Percentiles rank a stretch among this genome's conserved stretches.
These are phyloP conservation scores for Pachycephala philippinensis DNA, from an alignment of 2,113 vertebrate genomes.

Conservation along the genomic window DNA sequence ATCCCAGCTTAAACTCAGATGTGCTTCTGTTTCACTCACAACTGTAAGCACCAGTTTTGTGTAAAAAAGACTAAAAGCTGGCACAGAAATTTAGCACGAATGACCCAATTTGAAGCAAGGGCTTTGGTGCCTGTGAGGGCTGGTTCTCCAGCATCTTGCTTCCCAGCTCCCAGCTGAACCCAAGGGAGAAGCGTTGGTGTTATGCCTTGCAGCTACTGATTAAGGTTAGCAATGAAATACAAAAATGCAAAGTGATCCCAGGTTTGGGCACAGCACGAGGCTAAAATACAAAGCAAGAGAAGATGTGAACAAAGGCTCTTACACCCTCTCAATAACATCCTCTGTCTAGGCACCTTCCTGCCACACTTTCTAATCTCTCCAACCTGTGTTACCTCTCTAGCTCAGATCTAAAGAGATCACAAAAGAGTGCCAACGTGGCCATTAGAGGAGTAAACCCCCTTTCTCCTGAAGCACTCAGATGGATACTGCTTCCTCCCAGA, in stretches of 20 bases:
- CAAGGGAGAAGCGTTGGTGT: not conserved
- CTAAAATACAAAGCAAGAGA: not conserved
- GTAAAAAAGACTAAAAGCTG: not conserved
- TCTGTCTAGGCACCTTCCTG: not conserved
- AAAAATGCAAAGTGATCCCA: not conserved
- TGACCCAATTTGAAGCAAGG: not conserved
- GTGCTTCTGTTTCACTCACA: not conserved
- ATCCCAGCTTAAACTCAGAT: not conserved
- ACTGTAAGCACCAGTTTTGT: not conserved
- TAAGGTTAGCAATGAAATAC: not conserved
- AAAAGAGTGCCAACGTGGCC: rapidly evolving
- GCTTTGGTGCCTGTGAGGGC: not conserved
- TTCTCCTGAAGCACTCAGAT: not conserved
- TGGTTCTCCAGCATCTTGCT: not conserved
- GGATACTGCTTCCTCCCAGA: not conserved
- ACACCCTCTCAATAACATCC: not conserved
- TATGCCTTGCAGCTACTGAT: not conserved
- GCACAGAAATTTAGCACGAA: not conserved
- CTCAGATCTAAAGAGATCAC: not conserved
- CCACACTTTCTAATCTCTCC: not conserved
- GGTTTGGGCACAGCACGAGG: not conserved
- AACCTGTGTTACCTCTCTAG: not conserved
- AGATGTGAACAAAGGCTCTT: not conserved
- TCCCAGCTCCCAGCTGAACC: not conserved
- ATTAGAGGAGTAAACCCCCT: not conserved